phyloP scores from a whole-genome alignment of 1,140 invertebrate species.

The Halesus radiatus region DNA sequence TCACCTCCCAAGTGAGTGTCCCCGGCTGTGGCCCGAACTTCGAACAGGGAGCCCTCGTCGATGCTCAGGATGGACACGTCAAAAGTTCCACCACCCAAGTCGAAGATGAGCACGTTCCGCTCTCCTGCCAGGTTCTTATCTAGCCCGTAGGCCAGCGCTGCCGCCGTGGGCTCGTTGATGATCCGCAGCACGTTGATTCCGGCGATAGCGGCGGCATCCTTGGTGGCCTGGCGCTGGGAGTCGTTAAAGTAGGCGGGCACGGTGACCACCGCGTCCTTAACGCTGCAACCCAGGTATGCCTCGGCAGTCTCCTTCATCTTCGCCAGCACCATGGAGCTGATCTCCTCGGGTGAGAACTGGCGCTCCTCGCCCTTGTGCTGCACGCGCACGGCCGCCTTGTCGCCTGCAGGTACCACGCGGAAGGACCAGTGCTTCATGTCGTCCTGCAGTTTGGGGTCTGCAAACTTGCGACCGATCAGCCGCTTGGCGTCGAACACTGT shows the following conservation, averaged over 20 bases:
- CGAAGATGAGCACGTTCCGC: conserved; percentile 69
- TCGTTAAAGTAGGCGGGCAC: no score
- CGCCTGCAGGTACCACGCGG: conserved; percentile 74
- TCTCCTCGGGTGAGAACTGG: conserved; percentile 81
- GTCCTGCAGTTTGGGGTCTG: conserved; percentile 78
- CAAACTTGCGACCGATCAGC: conserved; percentile 78
- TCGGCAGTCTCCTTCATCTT: conserved; percentile 54
- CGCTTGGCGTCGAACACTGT: conserved; percentile 56
- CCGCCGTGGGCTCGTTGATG: conserved; percentile 77
- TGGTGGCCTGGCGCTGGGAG: conserved; percentile 55
- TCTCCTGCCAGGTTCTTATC: conserved; percentile 84
- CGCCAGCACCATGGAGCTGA: conserved; percentile 66
- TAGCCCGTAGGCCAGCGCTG: conserved; percentile 81
- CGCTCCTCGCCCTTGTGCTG: conserved; percentile 79
- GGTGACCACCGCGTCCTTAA: conserved; percentile 67
- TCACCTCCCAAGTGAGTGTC: no score
- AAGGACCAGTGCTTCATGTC: conserved; percentile 86
- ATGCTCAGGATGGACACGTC: no score
- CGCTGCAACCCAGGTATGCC: conserved; percentile 75
- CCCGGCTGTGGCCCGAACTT: no score
- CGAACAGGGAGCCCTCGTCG: no score
- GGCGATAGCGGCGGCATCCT: conserved; percentile 76
- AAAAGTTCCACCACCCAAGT: no score
- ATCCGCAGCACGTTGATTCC: conserved; percentile 71
- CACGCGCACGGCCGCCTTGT: conserved; percentile 77